phyloP scores from a whole-genome alignment of 2,888 invertebrate genomes.

The Plagodis pulveraria region DNA sequence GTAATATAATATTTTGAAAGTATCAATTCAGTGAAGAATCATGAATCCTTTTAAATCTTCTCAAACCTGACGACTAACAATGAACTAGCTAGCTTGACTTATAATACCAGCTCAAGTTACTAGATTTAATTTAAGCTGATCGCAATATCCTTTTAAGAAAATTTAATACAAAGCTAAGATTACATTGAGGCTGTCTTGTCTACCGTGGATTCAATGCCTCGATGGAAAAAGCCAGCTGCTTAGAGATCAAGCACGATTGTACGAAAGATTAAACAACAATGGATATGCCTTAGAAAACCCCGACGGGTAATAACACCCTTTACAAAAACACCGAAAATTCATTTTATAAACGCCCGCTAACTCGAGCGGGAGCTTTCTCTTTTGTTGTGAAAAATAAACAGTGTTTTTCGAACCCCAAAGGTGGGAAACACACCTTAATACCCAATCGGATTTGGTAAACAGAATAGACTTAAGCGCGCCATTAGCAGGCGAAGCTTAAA shows the following conservation, averaged over 20 bases:
- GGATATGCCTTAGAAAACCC: constrained; percentile 53
- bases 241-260: constrained; percentile 54
- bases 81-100: too few species aligned
- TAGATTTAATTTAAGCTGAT: constrained; percentile 22
- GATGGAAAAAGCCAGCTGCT: constrained; percentile 53
- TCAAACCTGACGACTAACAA: too few species aligned
- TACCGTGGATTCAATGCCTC: constrained; percentile 6
- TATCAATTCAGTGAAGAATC: too few species aligned
- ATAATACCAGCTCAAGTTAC: constrained; percentile 12
- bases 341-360: constrained; percentile 63
- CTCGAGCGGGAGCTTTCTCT: constrained; percentile 49
- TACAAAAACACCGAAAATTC: constrained; percentile 60
- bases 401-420: constrained; percentile 47
- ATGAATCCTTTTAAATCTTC: too few species aligned
- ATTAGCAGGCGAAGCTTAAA: constrained; percentile 22
- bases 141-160: constrained; percentile 24
- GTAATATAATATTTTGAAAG: too few species aligned
- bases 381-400: constrained; percentile 66
- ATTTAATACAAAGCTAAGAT: constrained; percentile 25
- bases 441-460: constrained; percentile 46
- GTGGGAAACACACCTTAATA: constrained; percentile 49
- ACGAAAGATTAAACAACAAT: constrained; percentile 61
- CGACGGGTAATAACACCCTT: constrained; percentile 49
- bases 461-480: constrained; percentile 37
- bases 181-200: constrained; percentile 14